These are phyloP conservation scores for Cyanoliseus patagonus DNA, from an alignment of 2,113 vertebrate genomes.

Conservation along the genomic window DNA sequence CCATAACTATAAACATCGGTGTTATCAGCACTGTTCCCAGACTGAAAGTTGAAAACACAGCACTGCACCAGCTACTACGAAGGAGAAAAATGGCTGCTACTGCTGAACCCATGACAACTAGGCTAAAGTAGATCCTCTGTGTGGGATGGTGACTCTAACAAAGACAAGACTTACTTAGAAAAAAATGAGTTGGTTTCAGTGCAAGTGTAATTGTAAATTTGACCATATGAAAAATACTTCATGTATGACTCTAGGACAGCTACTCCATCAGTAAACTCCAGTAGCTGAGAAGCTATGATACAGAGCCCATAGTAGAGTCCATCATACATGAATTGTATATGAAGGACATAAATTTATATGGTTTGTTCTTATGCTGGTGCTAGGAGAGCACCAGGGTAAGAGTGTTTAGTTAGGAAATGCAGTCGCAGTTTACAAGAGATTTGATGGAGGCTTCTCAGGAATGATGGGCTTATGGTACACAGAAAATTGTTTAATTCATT, in stretches of 20 bases:
- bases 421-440: background rate
- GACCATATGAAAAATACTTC: background rate
- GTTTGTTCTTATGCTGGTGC: background rate
- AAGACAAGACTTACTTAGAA: background rate
- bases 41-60: too few species aligned
- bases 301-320: background rate
- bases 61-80: too few species aligned
- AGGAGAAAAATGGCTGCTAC: too few species aligned
- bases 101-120: too few species aligned
- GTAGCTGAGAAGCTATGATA: background rate
- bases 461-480: background rate
- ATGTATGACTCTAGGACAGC: background rate
- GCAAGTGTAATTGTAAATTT: background rate
- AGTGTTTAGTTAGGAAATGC: background rate
- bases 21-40: too few species aligned
- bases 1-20: too few species aligned
- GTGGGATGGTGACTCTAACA: background rate
- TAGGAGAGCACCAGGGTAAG: background rate
- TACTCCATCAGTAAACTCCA: background rate
- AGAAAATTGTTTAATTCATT: background rate
- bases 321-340: accelerated
- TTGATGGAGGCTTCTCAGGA: background rate
- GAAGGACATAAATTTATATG: background rate
- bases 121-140: background rate
- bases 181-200: background rate